Evolutionary conservation across 92 coral and sea anemone species (phyloP), one percentile per base, ranked within the genome.

Genomic region (Phenganax marumi): DNA sequence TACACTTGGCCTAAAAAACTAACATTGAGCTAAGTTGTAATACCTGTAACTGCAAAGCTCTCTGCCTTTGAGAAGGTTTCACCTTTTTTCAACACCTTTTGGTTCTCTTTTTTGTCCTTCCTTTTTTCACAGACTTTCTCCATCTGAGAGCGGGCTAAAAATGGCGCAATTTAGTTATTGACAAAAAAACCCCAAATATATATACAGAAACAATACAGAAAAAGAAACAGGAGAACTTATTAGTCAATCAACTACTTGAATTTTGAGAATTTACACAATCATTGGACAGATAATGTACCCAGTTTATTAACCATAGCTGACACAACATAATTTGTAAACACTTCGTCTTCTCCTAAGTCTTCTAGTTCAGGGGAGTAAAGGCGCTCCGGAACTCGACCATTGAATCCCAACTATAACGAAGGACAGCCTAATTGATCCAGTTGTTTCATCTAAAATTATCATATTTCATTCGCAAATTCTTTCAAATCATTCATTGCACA

Each of bases 351-450:
- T 18, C 85, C 85, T 5, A 80, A 64, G 61, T 86, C 82, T 16
- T 74, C 49, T 19, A 71, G 81, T 53, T 81, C 57, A 0, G 70
- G 47, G 23, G 85, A 71, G 52, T 43, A 81, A 57, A 78, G 63
- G 25, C 89, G 69, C 86, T 33, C 43, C 0, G 81, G 89, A 18
- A 25, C 8, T 39, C 52, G 12, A 43, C 79, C 85, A 75, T 43
- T 60, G 56, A 51, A 74, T 16, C 85, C 89, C 21, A 86, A 53
- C 85, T 85, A 86, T 65, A 86, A 51, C 10, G 89, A 86, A n/a
- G 85, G 81, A 68, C 74, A 68, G 14, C 74, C 74, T 47, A 68
- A 68, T 47, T 68, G 74, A 47, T 68, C 74, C 21, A 68, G 74
- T 47, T 68, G 74, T 47, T 68, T 68, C 74, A 68, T 68, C 74